Evolutionary conservation across 1,140 invertebrate species (phyloP).

Genomic region (Telenomus remus): DNA sequence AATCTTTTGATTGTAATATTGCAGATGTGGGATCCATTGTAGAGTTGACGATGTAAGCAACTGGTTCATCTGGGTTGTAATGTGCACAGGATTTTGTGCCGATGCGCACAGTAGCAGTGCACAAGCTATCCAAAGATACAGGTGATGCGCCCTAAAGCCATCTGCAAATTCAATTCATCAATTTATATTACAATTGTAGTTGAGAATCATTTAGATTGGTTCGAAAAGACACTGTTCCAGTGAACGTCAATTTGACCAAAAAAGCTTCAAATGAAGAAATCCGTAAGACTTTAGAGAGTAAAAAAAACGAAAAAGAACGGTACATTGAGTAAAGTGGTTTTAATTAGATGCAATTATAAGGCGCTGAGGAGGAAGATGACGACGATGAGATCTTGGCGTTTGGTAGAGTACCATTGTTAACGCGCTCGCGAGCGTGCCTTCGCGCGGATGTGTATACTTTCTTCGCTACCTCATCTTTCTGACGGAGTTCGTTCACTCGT

Average conservation of each 20-base stretch:
- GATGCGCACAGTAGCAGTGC: slow-evolving; percentile 54
- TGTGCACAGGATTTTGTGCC: slow-evolving; percentile 73
- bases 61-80: slow-evolving; percentile 64
- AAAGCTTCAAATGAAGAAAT: no score
- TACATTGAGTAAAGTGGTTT: slow-evolving; percentile 52
- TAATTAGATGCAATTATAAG: slow-evolving; percentile 57
- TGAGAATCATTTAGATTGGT: no score
- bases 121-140: slow-evolving; percentile 48
- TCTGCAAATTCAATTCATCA: slow-evolving; percentile 61
- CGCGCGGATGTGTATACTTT: slow-evolving; percentile 29
- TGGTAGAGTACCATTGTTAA: slow-evolving; percentile 15
- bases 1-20: slow-evolving; percentile 61
- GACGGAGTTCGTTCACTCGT: slow-evolving; percentile 57
- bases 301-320: slow-evolving; percentile 34
- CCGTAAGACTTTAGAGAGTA: background rate
- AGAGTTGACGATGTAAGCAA: slow-evolving; percentile 78
- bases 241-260: no score
- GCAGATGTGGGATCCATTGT: slow-evolving; percentile 75
- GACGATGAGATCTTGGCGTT: slow-evolving; percentile 37
- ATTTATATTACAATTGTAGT: no score
- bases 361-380: slow-evolving; percentile 24
- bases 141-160: slow-evolving; percentile 60
- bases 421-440: slow-evolving; percentile 29
- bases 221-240: no score
- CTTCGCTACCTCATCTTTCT: slow-evolving; percentile 46